A percentile compares a stretch with the other conserved stretches of the same genome.
Evolutionary conservation across 2,888 invertebrate species (phyloP).

Genomic region (Thelaira solivaga): DNA sequence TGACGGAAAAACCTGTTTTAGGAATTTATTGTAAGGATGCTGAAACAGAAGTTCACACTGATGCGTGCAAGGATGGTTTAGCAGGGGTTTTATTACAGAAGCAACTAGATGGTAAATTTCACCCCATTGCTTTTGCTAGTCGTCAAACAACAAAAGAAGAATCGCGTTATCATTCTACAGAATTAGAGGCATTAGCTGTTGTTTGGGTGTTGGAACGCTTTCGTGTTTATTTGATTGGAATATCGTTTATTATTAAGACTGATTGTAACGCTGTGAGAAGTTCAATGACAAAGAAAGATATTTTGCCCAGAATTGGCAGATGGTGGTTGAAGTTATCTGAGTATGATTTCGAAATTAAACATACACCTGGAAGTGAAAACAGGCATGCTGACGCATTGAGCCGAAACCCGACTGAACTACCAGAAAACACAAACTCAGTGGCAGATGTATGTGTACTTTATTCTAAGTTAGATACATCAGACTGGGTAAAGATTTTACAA

Average conservation of each 20-base stretch:
- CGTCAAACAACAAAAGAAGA: conserved; percentile 44
- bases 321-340: no score
- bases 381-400: not conserved
- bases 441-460: not conserved
- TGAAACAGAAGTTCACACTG: conserved; percentile 38
- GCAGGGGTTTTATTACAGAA: conserved; percentile 9
- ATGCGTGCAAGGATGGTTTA: conserved; percentile 15
- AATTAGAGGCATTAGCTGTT: conserved; percentile 36
- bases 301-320: not conserved
- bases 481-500: not conserved
- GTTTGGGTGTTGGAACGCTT: no score
- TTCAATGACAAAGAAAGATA: not conserved
- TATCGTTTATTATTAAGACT: no score
- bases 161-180: conserved; percentile 37
- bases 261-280: conserved; percentile 16
- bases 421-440: not conserved
- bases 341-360: no score
- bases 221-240: no score
- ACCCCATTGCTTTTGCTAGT: conserved; percentile 27
- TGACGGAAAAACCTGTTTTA: no score
- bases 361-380: no score
- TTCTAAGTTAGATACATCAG: not conserved
- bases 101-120: conserved; percentile 14
- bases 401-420: not conserved
- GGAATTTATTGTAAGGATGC: no score